These are phyloP conservation scores for Sparus aurata DNA, from an alignment of 2,797 vertebrate genomes.

Conservation along the genomic window DNA sequence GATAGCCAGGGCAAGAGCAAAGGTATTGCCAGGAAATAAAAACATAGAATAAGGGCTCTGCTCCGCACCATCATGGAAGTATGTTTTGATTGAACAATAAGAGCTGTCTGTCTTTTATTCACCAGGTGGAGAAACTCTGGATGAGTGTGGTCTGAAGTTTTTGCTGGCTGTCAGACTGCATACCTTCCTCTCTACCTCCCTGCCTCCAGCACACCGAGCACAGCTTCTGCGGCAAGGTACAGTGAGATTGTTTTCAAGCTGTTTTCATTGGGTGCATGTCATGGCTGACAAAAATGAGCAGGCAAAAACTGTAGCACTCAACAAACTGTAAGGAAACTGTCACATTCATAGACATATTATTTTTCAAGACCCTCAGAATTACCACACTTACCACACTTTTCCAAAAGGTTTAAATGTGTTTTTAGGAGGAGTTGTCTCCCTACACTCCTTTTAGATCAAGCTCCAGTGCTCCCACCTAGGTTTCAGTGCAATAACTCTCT, in stretches of 20 bases:
- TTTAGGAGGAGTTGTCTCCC: not conserved
- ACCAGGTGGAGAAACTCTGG: conserved; percentile 96
- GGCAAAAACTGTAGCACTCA: not conserved
- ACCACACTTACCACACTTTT: not conserved
- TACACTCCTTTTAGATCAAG: not conserved
- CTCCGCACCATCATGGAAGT: not conserved
- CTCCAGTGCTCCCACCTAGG: not conserved
- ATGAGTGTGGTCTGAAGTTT: conserved; percentile 97
- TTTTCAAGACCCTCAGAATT: not conserved
- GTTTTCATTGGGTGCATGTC: conserved; percentile 2
- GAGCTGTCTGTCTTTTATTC: conserved; percentile 27
- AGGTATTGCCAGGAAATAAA: conserved; percentile 63
- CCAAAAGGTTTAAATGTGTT: not conserved
- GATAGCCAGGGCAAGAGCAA: conserved; percentile 92
- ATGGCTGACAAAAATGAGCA: not conserved
- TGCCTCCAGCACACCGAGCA: conserved; percentile 92
- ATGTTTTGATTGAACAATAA: conserved; percentile 10
- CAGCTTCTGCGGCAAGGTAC: conserved; percentile 95
- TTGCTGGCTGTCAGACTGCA: conserved; percentile 95
- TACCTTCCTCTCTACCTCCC: conserved; percentile 94
- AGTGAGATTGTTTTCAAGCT: not conserved
- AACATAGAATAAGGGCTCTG: not conserved
- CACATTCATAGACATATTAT: not conserved
- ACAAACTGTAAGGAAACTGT: not conserved
- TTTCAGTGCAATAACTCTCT: conserved; percentile 17